phyloP scores from a whole-genome alignment of 2,888 invertebrate genomes.

The Amphipoea lucens region DNA sequence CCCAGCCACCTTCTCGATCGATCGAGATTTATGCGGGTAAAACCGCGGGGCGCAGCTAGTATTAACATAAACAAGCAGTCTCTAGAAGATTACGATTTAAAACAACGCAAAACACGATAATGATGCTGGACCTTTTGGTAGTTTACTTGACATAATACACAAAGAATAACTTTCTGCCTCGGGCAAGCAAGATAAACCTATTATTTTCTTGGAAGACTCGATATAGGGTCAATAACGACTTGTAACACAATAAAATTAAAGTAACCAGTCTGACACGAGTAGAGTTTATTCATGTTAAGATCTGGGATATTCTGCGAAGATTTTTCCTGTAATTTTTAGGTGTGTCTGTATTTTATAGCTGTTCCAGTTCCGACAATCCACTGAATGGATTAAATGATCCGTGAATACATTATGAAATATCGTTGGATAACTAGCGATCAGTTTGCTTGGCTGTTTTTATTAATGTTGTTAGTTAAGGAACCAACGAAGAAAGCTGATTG shows the following conservation, averaged over 20 bases:
- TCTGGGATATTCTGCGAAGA: constrained; percentile 9
- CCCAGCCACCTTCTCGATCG: no score
- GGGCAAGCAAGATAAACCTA: constrained; percentile 50
- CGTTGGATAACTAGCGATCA: constrained; percentile 58
- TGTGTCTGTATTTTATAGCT: constrained; percentile 41
- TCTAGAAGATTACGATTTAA: constrained; percentile 18
- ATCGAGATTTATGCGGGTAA: no score
- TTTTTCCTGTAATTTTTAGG: constrained; percentile 10
- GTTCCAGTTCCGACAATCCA: constrained; percentile 62
- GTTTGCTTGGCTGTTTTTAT: constrained; percentile 44
- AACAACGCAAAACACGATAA: constrained; percentile 20
- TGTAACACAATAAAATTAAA: constrained; percentile 40
- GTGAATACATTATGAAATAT: constrained; percentile 70
- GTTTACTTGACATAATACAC: constrained; percentile 27
- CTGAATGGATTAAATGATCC: constrained; percentile 67
- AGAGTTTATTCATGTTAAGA: constrained; percentile 27
- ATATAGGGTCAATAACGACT: constrained; percentile 49
- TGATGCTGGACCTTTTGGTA: neutral
- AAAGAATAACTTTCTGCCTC: constrained; percentile 42
- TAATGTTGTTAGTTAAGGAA: constrained; percentile 28
- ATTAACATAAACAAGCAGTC: constrained; percentile 16
- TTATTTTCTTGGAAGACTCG: constrained; percentile 51
- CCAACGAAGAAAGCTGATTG: constrained; percentile 11
- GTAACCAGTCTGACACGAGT: constrained; percentile 21
- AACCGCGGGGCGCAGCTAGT: no score